Base-by-base conservation (phyloP, 64 coral and sea anemone species). In the Trachythela sp. region DNA sequence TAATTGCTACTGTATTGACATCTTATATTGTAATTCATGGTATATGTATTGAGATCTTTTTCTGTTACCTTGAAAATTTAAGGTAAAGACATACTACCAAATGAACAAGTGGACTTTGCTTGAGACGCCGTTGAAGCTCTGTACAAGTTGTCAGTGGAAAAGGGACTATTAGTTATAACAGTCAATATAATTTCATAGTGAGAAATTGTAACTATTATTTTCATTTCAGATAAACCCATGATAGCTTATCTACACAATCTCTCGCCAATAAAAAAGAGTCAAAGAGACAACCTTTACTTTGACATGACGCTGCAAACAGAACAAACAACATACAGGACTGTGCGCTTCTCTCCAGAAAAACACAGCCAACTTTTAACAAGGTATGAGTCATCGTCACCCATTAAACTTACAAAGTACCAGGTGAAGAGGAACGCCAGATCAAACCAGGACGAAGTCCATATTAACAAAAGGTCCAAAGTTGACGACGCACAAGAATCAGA, bases 401-500 rank as follows among this genome's bases (percentile, higher is more conserved):
- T 68, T 68, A 68, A 68, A 31, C 59, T 68, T 5, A 68, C 59
- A 6, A 68, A 68, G 59, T 68, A 68, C 59, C 59, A 68, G 59
- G 20, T 68, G 59, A 68, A 68, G 59, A 22, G 59, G 59, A 68
- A 68, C 3, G 59, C 59, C 36, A 77, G n/a, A 38, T 17, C 71
- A 32, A 77, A 77, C 71, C 14, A 77, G 71, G 36, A 34, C 71
- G 17, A 77, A 77, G 71, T 77, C 30, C 31, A 77, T 77, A 77
- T 77, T 38, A 34, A 77, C 71, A 77, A 77, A 32, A 77, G 71
- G 26, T 77, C 20, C 29, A 32, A 77, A 77, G n/a, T 27, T 77
- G 75, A 36, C 37, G 75, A 80, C 6, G 30, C 75, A 80, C 13
- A 35, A 80, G 2, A 34, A 34, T 15, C 24, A 77, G 71, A 34